Conservation (phyloP, 2,113 vertebrate genomes). For the Chlorodrepanis virens region DNA sequence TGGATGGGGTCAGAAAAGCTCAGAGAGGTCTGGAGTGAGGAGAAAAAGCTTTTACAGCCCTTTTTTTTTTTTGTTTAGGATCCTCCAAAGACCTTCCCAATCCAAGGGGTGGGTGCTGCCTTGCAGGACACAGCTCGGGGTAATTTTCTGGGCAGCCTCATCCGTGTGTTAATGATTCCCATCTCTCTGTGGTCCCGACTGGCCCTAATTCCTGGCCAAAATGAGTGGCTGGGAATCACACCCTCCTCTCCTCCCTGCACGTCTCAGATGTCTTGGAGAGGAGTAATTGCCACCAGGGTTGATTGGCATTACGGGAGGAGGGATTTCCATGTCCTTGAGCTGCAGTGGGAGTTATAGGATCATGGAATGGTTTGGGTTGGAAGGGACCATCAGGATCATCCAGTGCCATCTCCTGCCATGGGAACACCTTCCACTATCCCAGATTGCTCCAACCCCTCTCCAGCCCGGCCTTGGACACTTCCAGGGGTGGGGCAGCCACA, state of each 20-base stretch:
- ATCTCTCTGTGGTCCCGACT: accelerated
- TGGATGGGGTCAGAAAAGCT: not conserved
- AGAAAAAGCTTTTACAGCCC: not conserved
- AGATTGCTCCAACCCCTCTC: not conserved
- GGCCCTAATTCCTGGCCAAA: not conserved
- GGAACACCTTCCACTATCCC: not conserved
- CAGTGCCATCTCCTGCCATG: not conserved
- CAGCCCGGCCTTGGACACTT: not conserved
- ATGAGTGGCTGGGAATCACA: not conserved
- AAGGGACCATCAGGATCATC: not conserved
- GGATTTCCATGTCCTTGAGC: not conserved
- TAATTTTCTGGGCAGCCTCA: not conserved
- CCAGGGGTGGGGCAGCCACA: not conserved
- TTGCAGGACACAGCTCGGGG: accelerated
- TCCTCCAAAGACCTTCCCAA: not conserved
- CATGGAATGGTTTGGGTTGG: not conserved
- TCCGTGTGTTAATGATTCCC: not conserved
- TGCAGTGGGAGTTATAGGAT: not conserved
- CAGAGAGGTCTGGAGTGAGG: not conserved
- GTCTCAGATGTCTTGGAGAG: not conserved
- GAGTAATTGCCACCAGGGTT: not conserved
- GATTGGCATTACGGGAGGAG: accelerated
- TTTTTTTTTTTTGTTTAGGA: not conserved
- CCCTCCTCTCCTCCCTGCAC: not conserved
- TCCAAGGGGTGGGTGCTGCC: not conserved